Conservation (phyloP, 2,797 vertebrate species). For the Pogonophryne albipinna region DNA sequence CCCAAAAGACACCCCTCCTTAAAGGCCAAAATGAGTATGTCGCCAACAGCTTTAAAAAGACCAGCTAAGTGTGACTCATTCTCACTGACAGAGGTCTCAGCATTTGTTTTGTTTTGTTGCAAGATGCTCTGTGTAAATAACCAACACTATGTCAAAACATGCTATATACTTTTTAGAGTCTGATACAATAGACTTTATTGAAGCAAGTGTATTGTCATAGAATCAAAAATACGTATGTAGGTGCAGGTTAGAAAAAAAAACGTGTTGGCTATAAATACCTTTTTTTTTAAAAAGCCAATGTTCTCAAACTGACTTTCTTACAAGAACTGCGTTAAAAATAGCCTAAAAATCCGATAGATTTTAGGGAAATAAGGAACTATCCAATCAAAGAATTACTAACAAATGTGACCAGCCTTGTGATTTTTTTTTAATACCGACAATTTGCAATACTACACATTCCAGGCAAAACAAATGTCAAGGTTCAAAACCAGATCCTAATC, state of each 20-base stretch:
- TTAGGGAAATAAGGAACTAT: background rate
- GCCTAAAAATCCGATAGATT: background rate
- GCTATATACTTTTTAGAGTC: background rate
- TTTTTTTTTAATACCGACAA: background rate
- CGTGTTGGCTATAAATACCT: no score
- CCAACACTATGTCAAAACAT: background rate
- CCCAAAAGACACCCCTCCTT: slow-evolving; percentile 3
- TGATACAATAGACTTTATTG: background rate
- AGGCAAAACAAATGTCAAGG: no score
- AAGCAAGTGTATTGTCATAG: background rate
- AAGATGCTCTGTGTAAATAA: no score
- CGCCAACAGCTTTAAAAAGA: slow-evolving; percentile 2
- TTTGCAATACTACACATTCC: background rate
- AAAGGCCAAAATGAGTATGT: slow-evolving; percentile 19
- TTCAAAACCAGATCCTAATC: background rate
- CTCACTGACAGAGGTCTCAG: slow-evolving; percentile 18
- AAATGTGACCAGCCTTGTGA: background rate
- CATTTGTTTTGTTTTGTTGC: background rate
- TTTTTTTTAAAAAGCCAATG: no score
- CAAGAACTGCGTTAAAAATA: background rate
- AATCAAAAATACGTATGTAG: background rate
- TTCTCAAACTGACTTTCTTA: background rate
- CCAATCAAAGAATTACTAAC: background rate
- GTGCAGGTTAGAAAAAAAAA: background rate
- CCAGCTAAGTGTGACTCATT: slow-evolving; percentile 33